Evolutionary conservation across 2,113 vertebrate species (phyloP).

Genomic region (Festucalex cinctus): DNA sequence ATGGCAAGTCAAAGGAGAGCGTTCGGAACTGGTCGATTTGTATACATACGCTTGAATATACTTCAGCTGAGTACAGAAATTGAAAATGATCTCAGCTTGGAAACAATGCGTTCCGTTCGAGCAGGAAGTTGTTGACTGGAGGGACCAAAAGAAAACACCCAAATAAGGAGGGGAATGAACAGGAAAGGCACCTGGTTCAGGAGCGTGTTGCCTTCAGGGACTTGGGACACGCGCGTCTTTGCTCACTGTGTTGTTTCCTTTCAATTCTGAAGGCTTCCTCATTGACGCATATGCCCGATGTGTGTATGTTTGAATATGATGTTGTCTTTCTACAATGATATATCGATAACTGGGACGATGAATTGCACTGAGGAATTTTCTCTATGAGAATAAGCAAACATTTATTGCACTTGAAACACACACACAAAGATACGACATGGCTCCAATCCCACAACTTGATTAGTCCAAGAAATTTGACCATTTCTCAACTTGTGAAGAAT

Average conservation of each 20-base stretch:
- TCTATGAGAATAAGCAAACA: constrained; percentile 65
- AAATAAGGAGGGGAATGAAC: constrained; percentile 70
- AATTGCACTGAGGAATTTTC: constrained; percentile 60
- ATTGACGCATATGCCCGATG: constrained; percentile 66
- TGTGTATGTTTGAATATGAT: constrained; percentile 52
- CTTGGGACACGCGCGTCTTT: constrained; percentile 58
- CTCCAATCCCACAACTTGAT: constrained; percentile 49
- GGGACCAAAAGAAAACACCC: constrained; percentile 68
- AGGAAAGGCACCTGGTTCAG: constrained; percentile 73
- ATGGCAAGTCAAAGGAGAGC: constrained; percentile 32
- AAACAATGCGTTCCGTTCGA: constrained; percentile 68
- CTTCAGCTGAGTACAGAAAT: constrained; percentile 55
- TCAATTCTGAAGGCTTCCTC: constrained; percentile 59
- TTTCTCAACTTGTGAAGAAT: constrained; percentile 48
- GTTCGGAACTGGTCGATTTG: constrained; percentile 63
- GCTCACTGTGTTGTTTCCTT: constrained; percentile 65
- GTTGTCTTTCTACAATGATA: constrained; percentile 54
- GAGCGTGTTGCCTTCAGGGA: constrained; percentile 57
- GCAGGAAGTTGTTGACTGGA: constrained; percentile 65
- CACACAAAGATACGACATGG: constrained; percentile 30
- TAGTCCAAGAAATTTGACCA: constrained; percentile 43
- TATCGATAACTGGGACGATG: constrained; percentile 55
- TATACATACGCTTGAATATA: constrained; percentile 34
- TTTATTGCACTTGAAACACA: constrained; percentile 13
- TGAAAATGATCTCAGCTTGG: constrained; percentile 47